phyloP scores from a whole-genome alignment of 2,113 vertebrate genomes.

The Labrus mixtus region DNA sequence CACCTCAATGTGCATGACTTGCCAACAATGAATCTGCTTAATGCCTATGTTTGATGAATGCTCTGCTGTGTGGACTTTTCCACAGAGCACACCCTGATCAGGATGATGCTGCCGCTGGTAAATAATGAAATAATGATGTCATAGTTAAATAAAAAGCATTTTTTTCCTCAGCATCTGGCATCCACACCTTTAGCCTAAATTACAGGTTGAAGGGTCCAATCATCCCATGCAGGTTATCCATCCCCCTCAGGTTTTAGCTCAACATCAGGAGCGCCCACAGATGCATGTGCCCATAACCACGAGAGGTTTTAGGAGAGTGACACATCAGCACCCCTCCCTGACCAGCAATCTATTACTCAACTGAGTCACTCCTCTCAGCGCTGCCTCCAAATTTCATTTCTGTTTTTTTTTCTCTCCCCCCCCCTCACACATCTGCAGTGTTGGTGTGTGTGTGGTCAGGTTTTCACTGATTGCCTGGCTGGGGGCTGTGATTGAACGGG shows the following conservation, averaged over 20 bases:
- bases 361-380: slow-evolving; percentile 53
- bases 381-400: slow-evolving; percentile 68
- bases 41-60: slow-evolving; percentile 33
- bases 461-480: slow-evolving; percentile 58
- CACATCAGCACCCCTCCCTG: slow-evolving; percentile 22
- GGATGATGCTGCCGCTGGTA: background rate
- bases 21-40: slow-evolving; percentile 26
- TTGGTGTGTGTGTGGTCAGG: slow-evolving; percentile 25
- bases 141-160: background rate
- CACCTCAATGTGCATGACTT: background rate
- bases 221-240: background rate
- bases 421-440: slow-evolving; percentile 32
- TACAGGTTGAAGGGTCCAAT: slow-evolving; percentile 17
- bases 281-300: slow-evolving; percentile 22
- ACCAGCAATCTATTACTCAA: slow-evolving; percentile 58
- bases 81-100: slow-evolving; percentile 27
- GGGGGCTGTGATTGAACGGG: slow-evolving; percentile 48
- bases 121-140: slow-evolving; percentile 29
- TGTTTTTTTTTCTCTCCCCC: slow-evolving; percentile 29
- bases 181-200: background rate
- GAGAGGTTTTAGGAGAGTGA: background rate
- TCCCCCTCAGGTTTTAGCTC: slow-evolving; percentile 14
- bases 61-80: slow-evolving; percentile 45
- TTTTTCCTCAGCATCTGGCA: slow-evolving; percentile 1
- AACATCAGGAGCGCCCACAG: slow-evolving; percentile 30